Base-by-base conservation (phyloP, 1,140 invertebrate species). In the Carposina sasakii region DNA sequence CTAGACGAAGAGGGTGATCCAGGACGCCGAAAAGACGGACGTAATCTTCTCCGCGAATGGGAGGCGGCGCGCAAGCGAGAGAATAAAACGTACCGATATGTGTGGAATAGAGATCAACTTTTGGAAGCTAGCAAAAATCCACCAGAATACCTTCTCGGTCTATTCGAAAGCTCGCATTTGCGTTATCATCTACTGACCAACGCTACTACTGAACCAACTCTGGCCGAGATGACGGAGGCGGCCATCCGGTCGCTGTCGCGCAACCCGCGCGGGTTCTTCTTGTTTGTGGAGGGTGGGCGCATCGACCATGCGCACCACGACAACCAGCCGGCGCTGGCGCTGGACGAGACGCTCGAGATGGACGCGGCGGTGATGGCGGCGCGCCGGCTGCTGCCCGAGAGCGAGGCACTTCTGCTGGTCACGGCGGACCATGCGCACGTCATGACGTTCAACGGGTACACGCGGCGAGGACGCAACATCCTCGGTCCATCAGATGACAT, bases 211-310 rank as follows among this genome's bases (percentile, higher is more conserved):
- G 88, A 44, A 82, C 92, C 92, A 1, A 91, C 91, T 2, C 70
- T 96, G 1, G 88, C 89, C 1, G 93, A 96, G 69, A 94, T 96
- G 89, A 92, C 93, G 3, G 86, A 89, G 49, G 91, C 90, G 15
- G 94, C 94, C 2, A 88, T 96, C 19, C 86, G 89, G 39, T 89
- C 95, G 39, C 85, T 96, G 8, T 84, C 86, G 22, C 92, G 90
- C 61, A 93, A 93, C 70, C 77, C 89, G 6, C 89, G 92, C 41
- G 94, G 94, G 33, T 96, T 89, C 76, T 94, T 96, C 65, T 78
- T 96, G 5, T 90, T 96, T 61, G 91, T 96, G 4, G 94, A 96
- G 89, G 93, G 89, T n/a, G 90, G 90, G 0, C 87, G 88, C 50
- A 95, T 95, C 15, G 94, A 95, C 65, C 86, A 90, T 26, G 93